Evolutionary conservation across 35 echinoderm and acorn worm species (phyloP).

Genomic region (Antedon bifida): DNA sequence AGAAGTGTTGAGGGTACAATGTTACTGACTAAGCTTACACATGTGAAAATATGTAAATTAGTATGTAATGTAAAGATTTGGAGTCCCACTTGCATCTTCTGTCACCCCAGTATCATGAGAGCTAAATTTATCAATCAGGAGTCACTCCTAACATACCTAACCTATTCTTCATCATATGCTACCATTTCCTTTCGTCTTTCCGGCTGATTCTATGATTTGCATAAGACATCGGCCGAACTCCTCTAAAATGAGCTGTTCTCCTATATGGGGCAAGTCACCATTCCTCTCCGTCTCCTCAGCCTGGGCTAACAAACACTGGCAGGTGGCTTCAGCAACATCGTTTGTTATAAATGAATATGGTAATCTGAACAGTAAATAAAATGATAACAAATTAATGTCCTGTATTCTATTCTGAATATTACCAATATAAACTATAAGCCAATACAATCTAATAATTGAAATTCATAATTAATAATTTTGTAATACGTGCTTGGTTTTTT

Average conservation of each 20-base stretch:
- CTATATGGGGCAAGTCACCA: background rate
- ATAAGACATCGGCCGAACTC: conserved; percentile 79
- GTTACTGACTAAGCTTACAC: too few species aligned
- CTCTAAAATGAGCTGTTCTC: conserved; percentile 68
- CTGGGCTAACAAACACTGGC: conserved; percentile 87
- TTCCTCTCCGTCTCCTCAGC: conserved; percentile 67
- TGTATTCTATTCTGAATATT: background rate
- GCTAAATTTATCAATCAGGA: too few species aligned
- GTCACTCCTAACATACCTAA: too few species aligned
- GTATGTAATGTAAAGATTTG: too few species aligned
- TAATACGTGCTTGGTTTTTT: too few species aligned
- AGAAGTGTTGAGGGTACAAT: too few species aligned
- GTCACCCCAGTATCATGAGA: too few species aligned
- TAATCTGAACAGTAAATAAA: conserved; percentile 59
- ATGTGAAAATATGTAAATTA: too few species aligned
- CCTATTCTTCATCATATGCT: background rate
- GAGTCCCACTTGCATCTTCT: too few species aligned
- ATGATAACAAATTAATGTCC: background rate
- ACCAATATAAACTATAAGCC: background rate
- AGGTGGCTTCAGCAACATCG: conserved; percentile 89
- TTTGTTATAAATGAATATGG: conserved; percentile 97
- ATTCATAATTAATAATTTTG: too few species aligned
- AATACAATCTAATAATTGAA: too few species aligned
- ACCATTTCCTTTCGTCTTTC: conserved; percentile 66
- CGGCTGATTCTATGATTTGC: conserved; percentile 81